Conservation (phyloP, 2,888 invertebrate species). For the Malacosoma neustria region DNA sequence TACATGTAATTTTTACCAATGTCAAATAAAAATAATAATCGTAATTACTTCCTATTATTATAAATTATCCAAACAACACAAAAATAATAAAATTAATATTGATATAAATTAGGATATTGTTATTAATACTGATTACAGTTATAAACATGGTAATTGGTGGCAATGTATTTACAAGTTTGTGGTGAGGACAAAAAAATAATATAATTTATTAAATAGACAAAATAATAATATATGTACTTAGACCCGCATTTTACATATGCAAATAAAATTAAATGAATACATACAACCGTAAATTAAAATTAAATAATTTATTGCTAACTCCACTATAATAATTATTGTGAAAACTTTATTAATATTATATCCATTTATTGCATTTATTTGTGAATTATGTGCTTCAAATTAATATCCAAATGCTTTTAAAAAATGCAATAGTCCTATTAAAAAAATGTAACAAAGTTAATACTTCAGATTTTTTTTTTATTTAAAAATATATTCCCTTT, state of each 20-base stretch:
- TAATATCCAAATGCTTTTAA: too few relatives aligned
- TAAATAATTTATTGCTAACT: constrained; percentile 46
- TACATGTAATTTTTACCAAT: constrained; percentile 4
- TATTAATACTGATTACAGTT: constrained; percentile 70
- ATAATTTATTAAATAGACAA: constrained; percentile 19
- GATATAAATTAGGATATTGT: constrained; percentile 59
- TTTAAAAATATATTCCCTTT: too few relatives aligned
- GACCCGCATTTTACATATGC: constrained; percentile 61
- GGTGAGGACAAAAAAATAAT: constrained; percentile 57
- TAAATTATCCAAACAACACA: constrained; percentile 25
- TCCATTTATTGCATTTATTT: too few relatives aligned
- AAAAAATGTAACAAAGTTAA: too few relatives aligned
- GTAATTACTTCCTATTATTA: neutral
- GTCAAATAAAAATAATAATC: constrained; percentile 2
- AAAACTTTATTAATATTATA: too few relatives aligned
- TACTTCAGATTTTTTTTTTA: too few relatives aligned
- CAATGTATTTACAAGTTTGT: constrained; percentile 54
- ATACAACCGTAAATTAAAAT: constrained; percentile 39
- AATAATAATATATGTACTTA: constrained; percentile 36
- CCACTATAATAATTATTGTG: constrained; percentile 20
- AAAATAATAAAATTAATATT: constrained; percentile 21
- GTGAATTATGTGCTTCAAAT: too few relatives aligned
- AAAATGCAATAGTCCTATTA: too few relatives aligned
- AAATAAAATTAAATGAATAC: constrained; percentile 31
- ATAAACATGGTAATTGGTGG: constrained; percentile 60